These are phyloP conservation scores for Drosophila pruinosa DNA, from an alignment of 1,140 invertebrate species.

Conservation along the genomic window DNA sequence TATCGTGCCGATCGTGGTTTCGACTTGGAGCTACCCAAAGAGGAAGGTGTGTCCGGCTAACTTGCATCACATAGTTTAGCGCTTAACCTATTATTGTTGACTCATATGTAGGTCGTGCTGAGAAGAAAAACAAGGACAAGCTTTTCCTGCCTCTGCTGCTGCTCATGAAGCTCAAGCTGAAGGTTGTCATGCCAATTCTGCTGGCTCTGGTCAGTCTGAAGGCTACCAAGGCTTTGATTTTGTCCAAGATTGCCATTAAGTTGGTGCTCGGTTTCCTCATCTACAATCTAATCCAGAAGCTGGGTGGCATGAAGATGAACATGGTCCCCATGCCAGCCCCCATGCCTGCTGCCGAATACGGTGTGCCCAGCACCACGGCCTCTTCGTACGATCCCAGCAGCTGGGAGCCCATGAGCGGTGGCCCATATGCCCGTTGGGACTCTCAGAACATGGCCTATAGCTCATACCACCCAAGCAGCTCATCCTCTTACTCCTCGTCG, in stretches of 20 bases:
- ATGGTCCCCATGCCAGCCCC: slow-evolving; percentile 85
- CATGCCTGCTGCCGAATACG: slow-evolving; percentile 85
- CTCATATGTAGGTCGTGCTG: slow-evolving; percentile 62
- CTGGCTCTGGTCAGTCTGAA: slow-evolving; percentile 90
- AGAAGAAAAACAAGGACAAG: slow-evolving; percentile 89
- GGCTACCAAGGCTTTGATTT: slow-evolving; percentile 90
- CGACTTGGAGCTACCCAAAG: slow-evolving; percentile 85
- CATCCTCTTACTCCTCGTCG: slow-evolving; percentile 84
- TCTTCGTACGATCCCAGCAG: slow-evolving; percentile 87
- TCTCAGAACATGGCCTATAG: slow-evolving; percentile 90
- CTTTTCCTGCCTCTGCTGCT: slow-evolving; percentile 90
- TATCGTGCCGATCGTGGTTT: slow-evolving; percentile 88
- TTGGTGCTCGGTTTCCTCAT: slow-evolving; percentile 91
- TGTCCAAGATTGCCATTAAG: slow-evolving; percentile 91
- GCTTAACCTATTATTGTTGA: neutral
- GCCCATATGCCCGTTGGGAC: slow-evolving; percentile 90
- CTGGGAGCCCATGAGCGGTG: slow-evolving; percentile 87
- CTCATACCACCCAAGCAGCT: slow-evolving; percentile 88
- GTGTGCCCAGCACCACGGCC: slow-evolving; percentile 86
- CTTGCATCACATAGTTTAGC: slow-evolving; percentile 19
- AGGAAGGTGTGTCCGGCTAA: slow-evolving; percentile 80
- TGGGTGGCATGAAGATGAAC: slow-evolving; percentile 89
- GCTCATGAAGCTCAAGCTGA: slow-evolving; percentile 91
- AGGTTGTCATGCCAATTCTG: slow-evolving; percentile 92
- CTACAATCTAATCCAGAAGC: slow-evolving; percentile 89